A percentile compares a stretch with the other conserved stretches of the same genome.
Conservation (phyloP, 2,888 invertebrate genomes). For the Miltochrista miniata region DNA sequence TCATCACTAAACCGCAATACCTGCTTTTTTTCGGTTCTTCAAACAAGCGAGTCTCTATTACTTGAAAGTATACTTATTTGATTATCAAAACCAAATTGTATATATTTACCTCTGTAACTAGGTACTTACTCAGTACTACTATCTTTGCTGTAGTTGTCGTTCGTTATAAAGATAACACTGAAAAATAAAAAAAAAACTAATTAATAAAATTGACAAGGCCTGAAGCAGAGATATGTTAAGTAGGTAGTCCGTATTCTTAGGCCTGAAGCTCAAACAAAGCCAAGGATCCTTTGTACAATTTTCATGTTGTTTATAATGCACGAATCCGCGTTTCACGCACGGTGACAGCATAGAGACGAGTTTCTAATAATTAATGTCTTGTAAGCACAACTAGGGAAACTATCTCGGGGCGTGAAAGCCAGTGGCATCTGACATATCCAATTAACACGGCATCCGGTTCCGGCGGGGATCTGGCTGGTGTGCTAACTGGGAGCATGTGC, state of each 20-base stretch:
- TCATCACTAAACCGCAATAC: background rate
- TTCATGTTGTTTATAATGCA: conserved; percentile 8
- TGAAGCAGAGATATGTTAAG: too few species aligned
- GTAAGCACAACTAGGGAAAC: conserved; percentile 68
- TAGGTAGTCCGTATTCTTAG: too few species aligned
- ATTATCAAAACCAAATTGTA: too few species aligned
- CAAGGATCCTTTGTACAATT: conserved; percentile 11
- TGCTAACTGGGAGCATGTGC: conserved; percentile 47
- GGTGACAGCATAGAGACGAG: conserved; percentile 44
- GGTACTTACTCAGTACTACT: too few species aligned
- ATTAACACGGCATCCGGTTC: conserved; percentile 78
- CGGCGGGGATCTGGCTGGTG: conserved; percentile 50
- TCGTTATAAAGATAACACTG: too few species aligned
- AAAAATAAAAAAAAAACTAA: too few species aligned
- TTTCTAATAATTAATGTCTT: conserved; percentile 76
- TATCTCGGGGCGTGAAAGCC: conserved; percentile 75
- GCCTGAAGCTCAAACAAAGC: background rate
- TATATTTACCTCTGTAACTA: too few species aligned
- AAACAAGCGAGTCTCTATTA: too few species aligned
- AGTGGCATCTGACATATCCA: conserved; percentile 82
- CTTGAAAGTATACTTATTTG: too few species aligned
- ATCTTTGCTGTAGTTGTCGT: too few species aligned
- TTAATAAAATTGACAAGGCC: too few species aligned
- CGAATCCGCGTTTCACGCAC: conserved; percentile 24
- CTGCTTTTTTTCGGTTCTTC: background rate